Evolutionary conservation across 2,113 vertebrate genomes (phyloP).

Genomic region (Argyrosomus japonicus): DNA sequence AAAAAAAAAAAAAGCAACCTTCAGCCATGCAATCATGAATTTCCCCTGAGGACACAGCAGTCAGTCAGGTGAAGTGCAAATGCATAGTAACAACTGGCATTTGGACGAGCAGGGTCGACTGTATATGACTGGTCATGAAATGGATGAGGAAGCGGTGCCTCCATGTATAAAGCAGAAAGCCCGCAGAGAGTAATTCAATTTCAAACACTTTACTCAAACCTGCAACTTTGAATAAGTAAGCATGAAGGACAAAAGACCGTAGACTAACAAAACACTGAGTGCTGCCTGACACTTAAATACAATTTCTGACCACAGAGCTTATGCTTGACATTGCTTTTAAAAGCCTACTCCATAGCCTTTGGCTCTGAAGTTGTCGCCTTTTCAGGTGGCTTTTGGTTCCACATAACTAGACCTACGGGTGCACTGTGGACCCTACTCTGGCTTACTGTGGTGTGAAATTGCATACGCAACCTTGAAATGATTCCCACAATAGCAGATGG

Average conservation of each 20-base stretch:
- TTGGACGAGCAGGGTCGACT: neutral
- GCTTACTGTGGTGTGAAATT: constrained; percentile 83
- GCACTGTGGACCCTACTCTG: constrained; percentile 62
- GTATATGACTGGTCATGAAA: constrained; percentile 39
- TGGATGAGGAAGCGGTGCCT: constrained; percentile 20
- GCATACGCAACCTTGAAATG: constrained; percentile 82
- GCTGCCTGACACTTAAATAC: constrained; percentile 32
- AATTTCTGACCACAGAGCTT: constrained; percentile 40
- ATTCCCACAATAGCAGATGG: constrained; percentile 80
- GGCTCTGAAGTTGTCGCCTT: constrained; percentile 37
- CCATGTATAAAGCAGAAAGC: neutral
- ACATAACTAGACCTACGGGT: constrained; percentile 69
- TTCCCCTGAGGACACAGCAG: constrained; percentile 24
- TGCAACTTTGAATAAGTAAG: constrained; percentile 51
- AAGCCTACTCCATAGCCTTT: constrained; percentile 34
- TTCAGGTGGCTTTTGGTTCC: constrained; percentile 67
- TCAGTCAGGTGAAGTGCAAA: constrained; percentile 41
- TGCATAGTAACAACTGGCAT: constrained; percentile 33
- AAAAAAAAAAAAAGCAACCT: neutral
- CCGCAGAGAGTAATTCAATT: constrained; percentile 34
- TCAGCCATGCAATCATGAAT: constrained; percentile 13
- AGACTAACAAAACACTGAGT: neutral
- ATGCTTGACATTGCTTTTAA: constrained; percentile 52
- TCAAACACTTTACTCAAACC: constrained; percentile 38
- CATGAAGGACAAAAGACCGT: constrained; percentile 50